Evolutionary conservation across 2,888 invertebrate species (phyloP).

Genomic region (Stictocephala bisonia): DNA sequence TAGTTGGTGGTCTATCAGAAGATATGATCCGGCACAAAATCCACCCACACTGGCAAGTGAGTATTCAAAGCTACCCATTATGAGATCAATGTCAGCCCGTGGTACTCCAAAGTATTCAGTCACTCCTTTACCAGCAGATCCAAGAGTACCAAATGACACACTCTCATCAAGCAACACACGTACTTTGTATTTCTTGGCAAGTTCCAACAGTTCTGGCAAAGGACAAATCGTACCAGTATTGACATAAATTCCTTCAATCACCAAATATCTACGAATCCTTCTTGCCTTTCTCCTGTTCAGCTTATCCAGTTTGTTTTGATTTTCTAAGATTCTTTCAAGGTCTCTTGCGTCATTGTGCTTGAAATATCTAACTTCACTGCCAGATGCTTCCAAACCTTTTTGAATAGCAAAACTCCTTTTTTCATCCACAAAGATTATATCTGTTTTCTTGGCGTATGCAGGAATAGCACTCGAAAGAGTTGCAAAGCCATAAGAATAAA

Average conservation of each 20-base stretch:
- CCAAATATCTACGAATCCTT: conserved; percentile 74
- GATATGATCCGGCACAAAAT: conserved; percentile 92
- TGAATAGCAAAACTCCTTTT: conserved; percentile 88
- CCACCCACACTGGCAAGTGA: conserved; percentile 91
- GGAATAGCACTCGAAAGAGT: conserved; percentile 95
- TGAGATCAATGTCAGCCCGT: conserved; percentile 60
- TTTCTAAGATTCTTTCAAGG: conserved; percentile 73
- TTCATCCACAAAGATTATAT: conserved; percentile 92
- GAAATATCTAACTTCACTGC: conserved; percentile 83
- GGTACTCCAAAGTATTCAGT: conserved; percentile 78
- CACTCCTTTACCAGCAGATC: conserved; percentile 86
- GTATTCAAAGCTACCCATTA: conserved; percentile 74
- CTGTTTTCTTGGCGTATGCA: conserved; percentile 91
- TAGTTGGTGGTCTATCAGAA: conserved; percentile 94
- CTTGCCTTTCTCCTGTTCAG: conserved; percentile 76
- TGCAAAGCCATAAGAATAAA: conserved; percentile 97
- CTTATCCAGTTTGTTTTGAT: conserved; percentile 33
- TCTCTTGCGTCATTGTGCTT: conserved; percentile 90
- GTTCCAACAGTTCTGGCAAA: conserved; percentile 79
- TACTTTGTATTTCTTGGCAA: conserved; percentile 88
- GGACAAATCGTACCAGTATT: conserved; percentile 93
- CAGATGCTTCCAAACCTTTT: conserved; percentile 91
- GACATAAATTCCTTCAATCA: conserved; percentile 93
- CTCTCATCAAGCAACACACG: conserved; percentile 95
- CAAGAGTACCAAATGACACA: conserved; percentile 89